Evolutionary conservation across 1,140 invertebrate species (phyloP).

Genomic region (Trichogramma pretiosum): DNA sequence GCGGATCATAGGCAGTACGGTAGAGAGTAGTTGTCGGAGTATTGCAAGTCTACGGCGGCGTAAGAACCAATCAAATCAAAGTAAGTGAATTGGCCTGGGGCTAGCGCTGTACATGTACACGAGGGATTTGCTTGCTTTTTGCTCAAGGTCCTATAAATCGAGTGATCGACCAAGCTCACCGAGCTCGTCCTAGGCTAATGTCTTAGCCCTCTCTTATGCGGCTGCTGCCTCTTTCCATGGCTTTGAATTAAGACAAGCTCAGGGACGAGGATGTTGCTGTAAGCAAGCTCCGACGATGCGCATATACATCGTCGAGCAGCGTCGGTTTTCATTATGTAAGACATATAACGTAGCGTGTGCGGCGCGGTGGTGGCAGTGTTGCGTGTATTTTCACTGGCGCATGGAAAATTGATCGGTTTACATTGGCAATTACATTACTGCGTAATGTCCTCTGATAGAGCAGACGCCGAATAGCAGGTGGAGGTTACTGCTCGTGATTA

Average conservation of each 20-base stretch:
- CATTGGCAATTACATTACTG: conserved; percentile 18
- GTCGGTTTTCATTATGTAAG: conserved; percentile 14
- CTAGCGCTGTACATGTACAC: not conserved
- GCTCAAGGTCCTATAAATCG: conserved; percentile 18
- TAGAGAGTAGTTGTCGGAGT: too few relatives aligned
- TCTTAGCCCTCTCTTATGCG: not conserved
- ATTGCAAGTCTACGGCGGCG: too few relatives aligned
- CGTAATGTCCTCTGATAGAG: not conserved
- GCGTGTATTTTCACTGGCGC: conserved; percentile 8
- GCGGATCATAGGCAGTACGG: conserved; percentile 31
- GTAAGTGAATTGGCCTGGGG: conserved; percentile 38
- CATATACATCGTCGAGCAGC: too few relatives aligned
- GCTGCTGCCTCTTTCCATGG: too few relatives aligned
- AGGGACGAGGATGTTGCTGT: not conserved
- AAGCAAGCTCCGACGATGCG: too few relatives aligned
- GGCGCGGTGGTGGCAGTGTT: not conserved
- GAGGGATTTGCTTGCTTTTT: conserved; percentile 19
- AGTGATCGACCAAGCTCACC: conserved; percentile 8
- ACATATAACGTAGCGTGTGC: conserved; percentile 1
- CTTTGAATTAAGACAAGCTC: conserved; percentile 15
- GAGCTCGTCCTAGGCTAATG: conserved; percentile 8
- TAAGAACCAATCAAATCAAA: conserved; percentile 43
- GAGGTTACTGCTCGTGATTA: too few relatives aligned
- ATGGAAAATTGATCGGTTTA: conserved; percentile 15
- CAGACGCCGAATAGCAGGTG: too few relatives aligned